Evolutionary conservation across 2,888 invertebrate genomes (phyloP).

Genomic region (Anaspis maculata): DNA sequence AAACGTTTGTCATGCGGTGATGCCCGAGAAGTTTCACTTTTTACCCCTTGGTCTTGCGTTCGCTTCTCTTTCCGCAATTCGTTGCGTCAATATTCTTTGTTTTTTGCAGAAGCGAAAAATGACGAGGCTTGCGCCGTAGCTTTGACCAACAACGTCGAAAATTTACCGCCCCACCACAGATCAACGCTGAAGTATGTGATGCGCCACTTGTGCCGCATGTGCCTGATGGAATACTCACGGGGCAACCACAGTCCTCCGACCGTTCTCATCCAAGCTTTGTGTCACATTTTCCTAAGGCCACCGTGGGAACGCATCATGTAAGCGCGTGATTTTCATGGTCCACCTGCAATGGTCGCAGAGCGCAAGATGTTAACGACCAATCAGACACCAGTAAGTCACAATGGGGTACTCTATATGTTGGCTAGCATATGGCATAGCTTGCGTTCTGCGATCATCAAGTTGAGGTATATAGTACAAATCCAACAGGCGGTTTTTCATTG

Average conservation of each 20-base stretch:
- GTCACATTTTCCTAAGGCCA: constrained; percentile 64
- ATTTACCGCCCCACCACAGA: constrained; percentile 57
- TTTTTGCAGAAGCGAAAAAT: constrained; percentile 22
- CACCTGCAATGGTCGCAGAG: not conserved
- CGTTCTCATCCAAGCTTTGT: constrained; percentile 60
- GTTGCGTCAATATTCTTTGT: too few species aligned
- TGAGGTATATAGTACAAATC: too few species aligned
- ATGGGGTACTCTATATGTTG: too few species aligned
- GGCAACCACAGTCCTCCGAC: constrained; percentile 58
- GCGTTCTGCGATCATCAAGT: too few species aligned
- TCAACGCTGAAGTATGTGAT: constrained; percentile 56
- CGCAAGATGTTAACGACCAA: too few species aligned
- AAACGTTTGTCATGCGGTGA: too few species aligned
- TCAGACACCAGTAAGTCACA: too few species aligned
- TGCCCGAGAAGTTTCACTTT: too few species aligned
- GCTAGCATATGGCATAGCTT: too few species aligned
- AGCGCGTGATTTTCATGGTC: constrained; percentile 35
- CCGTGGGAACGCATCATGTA: constrained; percentile 71
- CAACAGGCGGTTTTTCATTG: too few species aligned
- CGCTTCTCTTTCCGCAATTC: too few species aligned
- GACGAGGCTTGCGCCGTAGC: constrained; percentile 51
- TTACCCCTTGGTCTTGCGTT: too few species aligned
- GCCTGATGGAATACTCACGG: constrained; percentile 56
- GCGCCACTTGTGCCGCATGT: constrained; percentile 64
- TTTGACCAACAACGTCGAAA: constrained; percentile 48